Base-by-base conservation (phyloP, 1,140 invertebrate species). In the Drosophila ficusphila region DNA sequence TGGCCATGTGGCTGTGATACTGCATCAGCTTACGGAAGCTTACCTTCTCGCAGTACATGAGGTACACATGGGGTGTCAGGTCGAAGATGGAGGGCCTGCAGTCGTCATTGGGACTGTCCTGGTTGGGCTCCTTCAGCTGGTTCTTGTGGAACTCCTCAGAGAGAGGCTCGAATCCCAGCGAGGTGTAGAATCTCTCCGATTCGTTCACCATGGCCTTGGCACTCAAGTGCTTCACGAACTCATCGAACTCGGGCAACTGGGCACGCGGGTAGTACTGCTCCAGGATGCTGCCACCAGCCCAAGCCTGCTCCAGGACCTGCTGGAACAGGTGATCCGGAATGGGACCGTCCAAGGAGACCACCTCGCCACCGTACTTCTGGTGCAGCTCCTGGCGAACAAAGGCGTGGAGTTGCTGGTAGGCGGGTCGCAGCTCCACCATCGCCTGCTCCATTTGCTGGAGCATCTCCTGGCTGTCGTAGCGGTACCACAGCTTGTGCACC, bases 271-370 rank as follows among this genome's bases (percentile, higher is more conserved):
- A 91, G 46, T 85, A 78, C 5, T 64, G 16, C 25, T 90, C 90
- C 21, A 91, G 73, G 16, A 91, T 79, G 53, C 89, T 90, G n/a
- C 70, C 86, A 5, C 71, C n/a, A 0, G 76, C 73, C 90, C 90
- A 91, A 25, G 79, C 86, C 65, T 91, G 90, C 29, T 86, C 81
- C 7, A 86, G 33, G 0, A 90, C 90, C 70, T 91, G 85, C 49
- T 91, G 95, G 73, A 97, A 92, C 1, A 99, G 91, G 93, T 99
- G 97, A 3, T 97, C 97, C 0, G 97, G 97, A 60, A 99, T 97
- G 0, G 96, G 96, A 7, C 96, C 96, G 47, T 93, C 93, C 3
- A 93, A 93, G 3, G 94, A 93, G 0, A 96, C 92, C 1, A 96
- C 91, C 8, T 94, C 90, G 8, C 94, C 93, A 0, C 96, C 96